Conservation (phyloP, 1,140 invertebrate genomes). For the Ditylenchus dipsaci region DNA sequence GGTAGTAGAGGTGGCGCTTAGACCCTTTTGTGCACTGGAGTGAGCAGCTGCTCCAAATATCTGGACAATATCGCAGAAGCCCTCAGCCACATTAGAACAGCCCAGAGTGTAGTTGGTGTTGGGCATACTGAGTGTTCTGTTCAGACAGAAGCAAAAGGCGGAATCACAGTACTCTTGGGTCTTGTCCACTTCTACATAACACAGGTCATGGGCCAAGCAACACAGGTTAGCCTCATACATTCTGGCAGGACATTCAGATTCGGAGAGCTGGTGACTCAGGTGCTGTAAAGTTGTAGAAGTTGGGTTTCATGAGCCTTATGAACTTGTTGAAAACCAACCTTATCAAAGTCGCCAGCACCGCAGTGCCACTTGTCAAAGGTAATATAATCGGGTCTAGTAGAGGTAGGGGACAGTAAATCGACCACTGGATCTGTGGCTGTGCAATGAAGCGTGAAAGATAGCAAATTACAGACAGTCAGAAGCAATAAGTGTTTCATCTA, state of each 20-base stretch:
- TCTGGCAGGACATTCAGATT: slow-evolving; percentile 16
- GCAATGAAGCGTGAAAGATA: no score
- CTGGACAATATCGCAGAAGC: slow-evolving; percentile 26
- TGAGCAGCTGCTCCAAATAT: slow-evolving; percentile 25
- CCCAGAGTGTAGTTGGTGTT: background rate
- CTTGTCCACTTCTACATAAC: slow-evolving; percentile 25
- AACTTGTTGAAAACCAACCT: no score
- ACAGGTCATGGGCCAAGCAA: slow-evolving; percentile 24
- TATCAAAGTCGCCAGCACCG: slow-evolving; percentile 24
- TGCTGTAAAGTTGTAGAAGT: background rate
- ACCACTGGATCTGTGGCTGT: no score
- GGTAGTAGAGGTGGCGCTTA: slow-evolving; percentile 8
- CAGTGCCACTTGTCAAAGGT: slow-evolving; percentile 19
- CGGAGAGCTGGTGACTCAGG: slow-evolving; percentile 19
- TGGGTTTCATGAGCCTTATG: no score
- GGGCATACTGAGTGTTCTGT: slow-evolving; percentile 13
- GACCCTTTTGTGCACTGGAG: slow-evolving; percentile 1
- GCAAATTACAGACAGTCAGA: no score
- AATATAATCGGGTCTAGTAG: background rate
- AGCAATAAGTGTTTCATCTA: no score
- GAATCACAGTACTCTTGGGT: slow-evolving; percentile 16
- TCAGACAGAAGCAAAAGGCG: slow-evolving; percentile 25
- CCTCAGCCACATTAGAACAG: slow-evolving; percentile 4
- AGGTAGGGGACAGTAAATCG: no score
- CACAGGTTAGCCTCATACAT: slow-evolving; percentile 30